Base-by-base conservation (phyloP, 1,140 invertebrate genomes). In the Xylocopa sonorina region DNA sequence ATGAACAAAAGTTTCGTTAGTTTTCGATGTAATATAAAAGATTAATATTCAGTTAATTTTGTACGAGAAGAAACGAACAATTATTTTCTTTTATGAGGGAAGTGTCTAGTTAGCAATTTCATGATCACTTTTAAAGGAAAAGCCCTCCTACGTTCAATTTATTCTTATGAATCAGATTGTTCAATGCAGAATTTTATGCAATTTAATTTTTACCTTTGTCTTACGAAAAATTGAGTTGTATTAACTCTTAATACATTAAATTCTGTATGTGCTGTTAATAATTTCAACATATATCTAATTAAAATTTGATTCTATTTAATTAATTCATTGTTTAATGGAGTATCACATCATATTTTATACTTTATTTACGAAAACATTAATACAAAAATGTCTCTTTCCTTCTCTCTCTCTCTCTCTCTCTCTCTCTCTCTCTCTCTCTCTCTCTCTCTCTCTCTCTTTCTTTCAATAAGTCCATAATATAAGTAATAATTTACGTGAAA, bases 131-230 rank as follows among this genome's bases (percentile, higher is more conserved):
- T 67, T 34, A 34, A 9, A 27, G 29, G 41, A 43, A 29, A 38
- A 18, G 10, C 50, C 43, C 24, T 16, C 43, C 75, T 69, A 77
- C 75, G 14, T 69, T 50, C 75, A 71, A 60, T 69, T 77, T 58
- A 4, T 71, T 69, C 53, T 58, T 57, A 16, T 2, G 24, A 58
- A 67, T 58, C 7, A 48, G 43, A 34, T 27, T 3, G 12, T 46
- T 7, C 41, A 27, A 16, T 32, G 7, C 38, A 27, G 1, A 53
- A 14, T 60, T 60, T 29, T 27, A 18, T 69, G 38, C 27, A 1
- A 14, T 32, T 14, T 51, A 27, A 3, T 18, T 21, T 2, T 29
- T 24, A 34, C 32, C 1, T 27, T 51, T 18, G n/a, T 21, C 10
- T 18, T 68, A 12, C 14, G 9, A 2, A 32, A 5, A 46, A 58